phyloP scores from a whole-genome alignment of 2,888 invertebrate genomes.

The Noctua janthina region DNA sequence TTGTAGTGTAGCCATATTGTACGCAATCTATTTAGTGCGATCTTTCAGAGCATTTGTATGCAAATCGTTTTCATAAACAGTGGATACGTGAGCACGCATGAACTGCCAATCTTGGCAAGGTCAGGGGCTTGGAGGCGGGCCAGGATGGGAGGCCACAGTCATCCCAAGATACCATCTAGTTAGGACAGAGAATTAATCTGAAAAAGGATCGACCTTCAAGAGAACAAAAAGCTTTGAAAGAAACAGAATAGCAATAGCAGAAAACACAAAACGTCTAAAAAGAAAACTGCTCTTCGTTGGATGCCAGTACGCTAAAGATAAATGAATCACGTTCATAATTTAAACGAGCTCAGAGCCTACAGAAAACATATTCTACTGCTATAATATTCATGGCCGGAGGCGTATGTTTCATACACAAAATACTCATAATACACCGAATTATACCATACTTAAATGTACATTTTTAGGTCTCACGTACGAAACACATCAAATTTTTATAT shows the following conservation, averaged over 20 bases:
- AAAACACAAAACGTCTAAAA: slow-evolving; percentile 44
- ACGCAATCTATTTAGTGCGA: slow-evolving; percentile 71
- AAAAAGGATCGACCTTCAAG: slow-evolving; percentile 73
- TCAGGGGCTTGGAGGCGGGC: slow-evolving; percentile 81
- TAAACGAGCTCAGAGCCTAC: slow-evolving; percentile 57
- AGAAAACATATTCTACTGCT: slow-evolving; percentile 64
- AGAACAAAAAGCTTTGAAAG: slow-evolving; percentile 41
- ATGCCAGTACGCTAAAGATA: slow-evolving; percentile 57
- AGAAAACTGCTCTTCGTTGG: slow-evolving; percentile 32
- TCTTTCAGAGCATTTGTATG: slow-evolving; percentile 80
- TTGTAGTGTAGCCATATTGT: slow-evolving; percentile 54
- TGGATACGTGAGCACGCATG: slow-evolving; percentile 78
- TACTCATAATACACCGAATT: slow-evolving; percentile 47
- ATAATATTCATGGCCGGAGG: slow-evolving; percentile 66
- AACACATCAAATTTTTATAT: slow-evolving; percentile 34
- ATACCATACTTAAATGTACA: slow-evolving; percentile 49
- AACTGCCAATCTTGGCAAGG: slow-evolving; percentile 81
- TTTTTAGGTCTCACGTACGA: slow-evolving; percentile 47
- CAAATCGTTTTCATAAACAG: slow-evolving; percentile 83
- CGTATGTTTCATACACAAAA: slow-evolving; percentile 52
- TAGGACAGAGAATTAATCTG: slow-evolving; percentile 68
- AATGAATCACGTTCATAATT: slow-evolving; percentile 68
- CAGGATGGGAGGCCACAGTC: slow-evolving; percentile 75
- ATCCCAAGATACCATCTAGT: slow-evolving; percentile 72
- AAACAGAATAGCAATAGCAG: slow-evolving; percentile 41